Base-by-base conservation (phyloP, 2,113 vertebrate species). In the Dinomys branickii region DNA sequence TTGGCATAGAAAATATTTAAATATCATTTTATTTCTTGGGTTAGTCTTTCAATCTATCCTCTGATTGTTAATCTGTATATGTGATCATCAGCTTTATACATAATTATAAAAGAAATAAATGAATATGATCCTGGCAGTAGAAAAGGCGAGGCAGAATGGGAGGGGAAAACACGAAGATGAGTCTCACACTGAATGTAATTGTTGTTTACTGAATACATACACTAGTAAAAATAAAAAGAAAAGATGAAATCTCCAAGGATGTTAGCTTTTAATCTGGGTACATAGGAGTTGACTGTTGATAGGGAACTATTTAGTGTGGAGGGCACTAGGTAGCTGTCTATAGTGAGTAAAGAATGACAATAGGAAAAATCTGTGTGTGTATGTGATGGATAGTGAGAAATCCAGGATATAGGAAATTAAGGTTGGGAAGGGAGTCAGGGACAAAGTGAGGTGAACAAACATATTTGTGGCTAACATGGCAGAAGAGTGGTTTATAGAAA, bases 21-120 rank as follows among this genome's bases (percentile, higher is more conserved):
- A 41, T 88, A 41, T 56, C 61, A 58, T 71, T 59, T 84, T n/a
- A 59, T 47, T 86, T 81, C 38, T 91, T 7, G 67, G 80, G 24
- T 93, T 86, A 91, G 54, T 17, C 52, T 87, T 94, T 94, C 33
- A 90, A 22, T 65, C 85, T 24, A 71, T 20, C 67, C 67, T 71
- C 38, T 71, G n/a, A 17, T 71, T 38, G 67, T 71, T 71, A 38
- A 71, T 69, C 7, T 69, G 35, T 38, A 71, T 71, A 4, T 38
- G 38, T 71, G n/a, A 71, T 20, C 19, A 20, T 3, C 38, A 38
- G 3, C 35, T 69, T 69, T 71, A 71, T 19, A 3, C 7, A 38
- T 71, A 71, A 71, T 71, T 71, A 71, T 19, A 71, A 71, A n/a
- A 69, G 35, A 67, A 67, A 69, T 71, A 71, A 71, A 17, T 71